Conservation (phyloP, 1,140 invertebrate genomes). For the Drosophila subobscura region DNA sequence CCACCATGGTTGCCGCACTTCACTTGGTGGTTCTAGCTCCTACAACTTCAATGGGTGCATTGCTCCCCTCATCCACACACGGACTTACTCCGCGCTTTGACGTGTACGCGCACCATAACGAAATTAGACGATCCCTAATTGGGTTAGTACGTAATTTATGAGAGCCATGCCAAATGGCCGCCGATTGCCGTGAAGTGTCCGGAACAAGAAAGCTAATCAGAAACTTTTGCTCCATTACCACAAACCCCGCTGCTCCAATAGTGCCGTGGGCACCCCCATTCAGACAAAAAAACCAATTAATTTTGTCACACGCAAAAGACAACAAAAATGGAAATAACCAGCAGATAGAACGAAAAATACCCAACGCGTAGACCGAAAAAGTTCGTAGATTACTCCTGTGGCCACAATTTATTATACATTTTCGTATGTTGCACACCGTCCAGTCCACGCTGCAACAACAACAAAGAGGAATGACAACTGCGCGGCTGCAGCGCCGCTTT, state of each 20-base stretch:
- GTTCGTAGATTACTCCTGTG: constrained; percentile 25
- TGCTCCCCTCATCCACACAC: constrained; percentile 20
- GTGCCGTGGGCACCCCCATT: not conserved
- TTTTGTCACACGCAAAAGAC: constrained; percentile 30
- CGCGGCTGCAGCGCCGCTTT: constrained; percentile 42
- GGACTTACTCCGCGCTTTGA: constrained; percentile 26
- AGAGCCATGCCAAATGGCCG: constrained; percentile 14
- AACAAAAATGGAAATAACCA: constrained; percentile 26
- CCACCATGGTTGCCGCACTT: too few relatives aligned
- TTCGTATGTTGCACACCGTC: constrained; percentile 25
- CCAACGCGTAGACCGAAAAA: constrained; percentile 14
- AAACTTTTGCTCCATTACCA: constrained; percentile 46
- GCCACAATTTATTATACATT: constrained; percentile 34
- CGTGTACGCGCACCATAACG: constrained; percentile 30
- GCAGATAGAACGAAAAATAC: constrained; percentile 36
- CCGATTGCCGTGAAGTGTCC: constrained; percentile 15
- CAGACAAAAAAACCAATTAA: constrained; percentile 45
- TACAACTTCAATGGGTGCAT: not conserved
- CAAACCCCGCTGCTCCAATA: not conserved
- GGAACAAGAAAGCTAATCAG: constrained; percentile 53
- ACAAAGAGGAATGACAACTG: constrained; percentile 28
- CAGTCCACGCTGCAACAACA: constrained; percentile 2
- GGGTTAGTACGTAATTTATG: constrained; percentile 62
- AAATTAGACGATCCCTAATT: constrained; percentile 60
- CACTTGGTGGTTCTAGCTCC: too few relatives aligned